These are phyloP conservation scores for Lophochroa leadbeateri DNA, from an alignment of 2,113 vertebrate species.

Conservation along the genomic window DNA sequence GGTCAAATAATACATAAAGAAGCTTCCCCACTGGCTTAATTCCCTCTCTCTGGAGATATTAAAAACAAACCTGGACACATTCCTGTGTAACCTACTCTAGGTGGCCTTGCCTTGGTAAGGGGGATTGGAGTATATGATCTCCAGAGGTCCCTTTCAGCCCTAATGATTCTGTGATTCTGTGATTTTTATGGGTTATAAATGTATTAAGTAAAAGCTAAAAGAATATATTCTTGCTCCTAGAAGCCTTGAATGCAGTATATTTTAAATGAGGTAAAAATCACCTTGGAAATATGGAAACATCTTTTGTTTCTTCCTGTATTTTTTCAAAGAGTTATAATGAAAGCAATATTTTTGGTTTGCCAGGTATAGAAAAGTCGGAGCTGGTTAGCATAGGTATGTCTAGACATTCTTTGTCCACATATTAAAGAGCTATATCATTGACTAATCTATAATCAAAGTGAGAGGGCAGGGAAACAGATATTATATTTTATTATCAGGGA, in stretches of 20 bases:
- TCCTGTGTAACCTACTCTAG: neutral
- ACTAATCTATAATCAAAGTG: neutral
- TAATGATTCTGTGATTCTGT: neutral
- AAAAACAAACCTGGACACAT: neutral
- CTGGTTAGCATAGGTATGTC: neutral
- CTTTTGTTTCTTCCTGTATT: neutral
- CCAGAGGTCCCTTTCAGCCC: neutral
- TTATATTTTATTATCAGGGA: neutral
- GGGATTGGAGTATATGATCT: neutral
- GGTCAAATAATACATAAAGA: neutral
- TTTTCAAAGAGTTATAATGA: neutral
- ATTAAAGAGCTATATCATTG: neutral
- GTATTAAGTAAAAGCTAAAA: neutral
- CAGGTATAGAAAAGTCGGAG: neutral
- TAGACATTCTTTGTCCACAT: neutral
- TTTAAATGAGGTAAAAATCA: neutral
- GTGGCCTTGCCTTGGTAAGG: neutral
- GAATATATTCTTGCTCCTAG: neutral
- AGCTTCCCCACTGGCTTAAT: neutral
- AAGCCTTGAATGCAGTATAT: neutral
- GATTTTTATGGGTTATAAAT: neutral
- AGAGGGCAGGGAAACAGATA: neutral
- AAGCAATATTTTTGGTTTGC: neutral
- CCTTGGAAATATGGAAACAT: neutral
- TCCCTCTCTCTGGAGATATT: neutral